Base-by-base conservation (phyloP, 2,888 invertebrate species). In the Actias luna region DNA sequence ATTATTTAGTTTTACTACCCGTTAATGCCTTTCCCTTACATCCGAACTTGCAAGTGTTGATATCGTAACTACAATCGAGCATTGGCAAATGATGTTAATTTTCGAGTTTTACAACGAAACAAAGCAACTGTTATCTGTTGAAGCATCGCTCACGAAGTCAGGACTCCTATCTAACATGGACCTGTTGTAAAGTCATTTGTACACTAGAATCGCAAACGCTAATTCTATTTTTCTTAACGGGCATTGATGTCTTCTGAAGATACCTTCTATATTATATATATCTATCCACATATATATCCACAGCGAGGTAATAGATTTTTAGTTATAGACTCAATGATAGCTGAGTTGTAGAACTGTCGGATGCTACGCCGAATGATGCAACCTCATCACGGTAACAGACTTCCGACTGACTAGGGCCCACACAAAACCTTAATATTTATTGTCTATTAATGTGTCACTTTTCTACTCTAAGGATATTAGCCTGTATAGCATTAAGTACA, bases 41-140 rank as follows among this genome's bases (percentile, higher is more conserved):
- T 70, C 68, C 29, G 67, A 64, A 16, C 71, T 72, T 73, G 70
- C 72, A 71, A 78, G 82, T 78, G 80, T 79, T 69, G 67, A 77
- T 89, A 90, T 90, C 89, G 74, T 73, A 73, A 67, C 69, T 73
- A 73, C 84, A 80, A 89, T 89, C 89, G 86, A 82, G 83, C 88
- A 87, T 89, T 89, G 89, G 89, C 91, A 89, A 90, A 92, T 91
- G 90, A 90, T 90, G 91, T 90, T 91, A 92, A 92, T 90, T 91
- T 91, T 89, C 87, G 84, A 87, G 88, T 88, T 88, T 89, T 87
- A 88, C 89, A 89, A 83, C 87, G 89, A 90, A 90, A 89, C 90
- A 88, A 89, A 88, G 89, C 91, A 83, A 84, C 82, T 83, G 84
- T 80, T 91, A 91, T 91, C 91, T 82, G 70, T 68, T 65, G 76